Percentiles rank a stretch among this genome's conserved stretches.
These are phyloP conservation scores for Formicarius rufipectus DNA, from an alignment of 2,113 vertebrate genomes.

Conservation along the genomic window DNA sequence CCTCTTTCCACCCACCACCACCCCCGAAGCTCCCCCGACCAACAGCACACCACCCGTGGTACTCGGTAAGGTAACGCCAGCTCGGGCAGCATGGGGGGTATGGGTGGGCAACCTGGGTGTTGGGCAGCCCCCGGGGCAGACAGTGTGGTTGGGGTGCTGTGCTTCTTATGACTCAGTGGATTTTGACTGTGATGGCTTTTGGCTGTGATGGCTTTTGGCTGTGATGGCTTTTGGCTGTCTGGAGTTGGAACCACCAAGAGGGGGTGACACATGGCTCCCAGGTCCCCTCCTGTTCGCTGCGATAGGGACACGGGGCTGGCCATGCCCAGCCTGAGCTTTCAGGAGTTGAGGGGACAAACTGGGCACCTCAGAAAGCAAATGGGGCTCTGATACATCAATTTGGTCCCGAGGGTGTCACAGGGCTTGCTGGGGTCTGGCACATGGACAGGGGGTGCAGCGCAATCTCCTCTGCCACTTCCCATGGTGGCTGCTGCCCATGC, in stretches of 20 bases:
- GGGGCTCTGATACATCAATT: background rate
- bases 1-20: slow-evolving; percentile 61
- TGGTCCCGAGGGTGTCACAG: background rate
- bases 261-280: background rate
- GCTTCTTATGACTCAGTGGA: rapidly evolving
- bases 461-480: background rate
- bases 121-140: rapidly evolving
- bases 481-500: background rate
- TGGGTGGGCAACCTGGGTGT: background rate
- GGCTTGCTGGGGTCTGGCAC: background rate
- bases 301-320: background rate
- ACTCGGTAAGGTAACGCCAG: slow-evolving; percentile 18
- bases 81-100: rapidly evolving
- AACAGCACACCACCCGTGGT: slow-evolving; percentile 61
- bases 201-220: background rate
- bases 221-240: background rate
- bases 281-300: rapidly evolving
- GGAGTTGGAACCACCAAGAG: background rate
- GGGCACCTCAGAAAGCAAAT: background rate
- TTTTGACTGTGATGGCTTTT: background rate
- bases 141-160: rapidly evolving
- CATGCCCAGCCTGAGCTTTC: background rate
- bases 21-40: slow-evolving; percentile 58
- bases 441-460: background rate
- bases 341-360: background rate